phyloP scores from a whole-genome alignment of 2,113 vertebrate genomes.

The Dolichallabes microphthalmus region DNA sequence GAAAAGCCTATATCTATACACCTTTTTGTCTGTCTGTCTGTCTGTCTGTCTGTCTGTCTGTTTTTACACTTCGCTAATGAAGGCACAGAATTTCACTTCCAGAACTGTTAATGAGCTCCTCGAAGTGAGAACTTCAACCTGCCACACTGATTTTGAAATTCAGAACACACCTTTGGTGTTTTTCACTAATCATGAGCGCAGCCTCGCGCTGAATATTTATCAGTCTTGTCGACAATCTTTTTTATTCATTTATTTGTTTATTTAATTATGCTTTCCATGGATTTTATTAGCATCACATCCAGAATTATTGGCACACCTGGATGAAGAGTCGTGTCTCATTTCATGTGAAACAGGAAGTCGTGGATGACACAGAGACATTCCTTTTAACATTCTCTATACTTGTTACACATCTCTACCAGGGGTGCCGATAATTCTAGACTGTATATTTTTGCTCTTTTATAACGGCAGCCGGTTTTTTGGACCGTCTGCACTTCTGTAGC shows the following conservation, averaged over 20 bases:
- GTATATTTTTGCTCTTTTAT: neutral
- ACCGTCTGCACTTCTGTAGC: slow-evolving; percentile 18
- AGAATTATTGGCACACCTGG: neutral
- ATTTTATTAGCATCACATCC: neutral
- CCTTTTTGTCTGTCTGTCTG: neutral
- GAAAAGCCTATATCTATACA: neutral
- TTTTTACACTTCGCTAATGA: neutral
- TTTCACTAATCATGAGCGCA: slow-evolving; percentile 12
- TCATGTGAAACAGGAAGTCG: no score
- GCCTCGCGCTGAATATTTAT: neutral
- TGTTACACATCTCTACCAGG: neutral
- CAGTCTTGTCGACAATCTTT: neutral
- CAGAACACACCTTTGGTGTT: neutral
- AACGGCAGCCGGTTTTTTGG: slow-evolving; percentile 11
- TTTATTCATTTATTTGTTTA: no score
- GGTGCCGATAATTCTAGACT: neutral
- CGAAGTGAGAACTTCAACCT: slow-evolving; percentile 16
- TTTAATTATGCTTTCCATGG: neutral
- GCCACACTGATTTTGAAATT: neutral
- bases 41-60: neutral
- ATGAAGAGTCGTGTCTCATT: neutral
- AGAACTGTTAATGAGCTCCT: slow-evolving; percentile 36
- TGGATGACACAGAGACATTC: neutral
- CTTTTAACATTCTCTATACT: neutral
- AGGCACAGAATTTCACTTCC: neutral